phyloP scores from a whole-genome alignment of 2,888 invertebrate genomes.

The Zaprionus lineosus region DNA sequence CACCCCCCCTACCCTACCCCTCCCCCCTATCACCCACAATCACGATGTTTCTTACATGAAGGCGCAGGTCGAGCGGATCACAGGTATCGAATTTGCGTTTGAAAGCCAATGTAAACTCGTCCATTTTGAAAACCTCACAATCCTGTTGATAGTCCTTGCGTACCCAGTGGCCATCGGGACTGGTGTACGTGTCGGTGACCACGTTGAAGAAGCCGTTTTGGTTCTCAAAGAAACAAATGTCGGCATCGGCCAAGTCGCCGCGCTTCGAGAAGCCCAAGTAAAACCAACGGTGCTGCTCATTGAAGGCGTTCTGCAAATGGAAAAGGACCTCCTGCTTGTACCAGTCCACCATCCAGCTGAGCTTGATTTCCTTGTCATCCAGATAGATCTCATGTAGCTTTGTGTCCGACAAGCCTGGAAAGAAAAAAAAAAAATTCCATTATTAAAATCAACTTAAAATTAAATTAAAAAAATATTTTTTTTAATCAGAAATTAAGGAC shows the following conservation, averaged over 20 bases:
- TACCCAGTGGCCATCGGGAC: conserved; percentile 86
- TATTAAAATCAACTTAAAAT: background rate
- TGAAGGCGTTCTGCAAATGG: conserved; percentile 82
- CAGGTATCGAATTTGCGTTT: conserved; percentile 93
- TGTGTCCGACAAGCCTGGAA: conserved; percentile 80
- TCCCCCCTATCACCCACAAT: no score
- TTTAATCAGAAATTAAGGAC: background rate
- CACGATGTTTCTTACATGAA: conserved; percentile 78
- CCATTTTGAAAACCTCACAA: conserved; percentile 85
- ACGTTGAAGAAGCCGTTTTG: conserved; percentile 82
- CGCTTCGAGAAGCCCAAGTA: conserved; percentile 93
- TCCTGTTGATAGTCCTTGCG: conserved; percentile 89
- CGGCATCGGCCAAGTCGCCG: conserved; percentile 88
- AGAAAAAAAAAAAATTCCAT: background rate
- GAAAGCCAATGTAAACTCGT: conserved; percentile 89
- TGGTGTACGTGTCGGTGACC: conserved; percentile 89
- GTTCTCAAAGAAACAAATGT: conserved; percentile 91
- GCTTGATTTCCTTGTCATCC: conserved; percentile 82
- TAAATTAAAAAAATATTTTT: background rate
- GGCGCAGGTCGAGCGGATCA: conserved; percentile 85
- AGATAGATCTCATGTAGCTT: conserved; percentile 82
- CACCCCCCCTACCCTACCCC: no score
- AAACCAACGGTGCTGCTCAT: conserved; percentile 87
- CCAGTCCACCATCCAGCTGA: conserved; percentile 83
- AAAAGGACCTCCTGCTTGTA: conserved; percentile 83